These are phyloP conservation scores for Ephydatia muelleri DNA, from an alignment of 37 sponge, comb jelly and placozoan genomes.

Conservation along the genomic window DNA sequence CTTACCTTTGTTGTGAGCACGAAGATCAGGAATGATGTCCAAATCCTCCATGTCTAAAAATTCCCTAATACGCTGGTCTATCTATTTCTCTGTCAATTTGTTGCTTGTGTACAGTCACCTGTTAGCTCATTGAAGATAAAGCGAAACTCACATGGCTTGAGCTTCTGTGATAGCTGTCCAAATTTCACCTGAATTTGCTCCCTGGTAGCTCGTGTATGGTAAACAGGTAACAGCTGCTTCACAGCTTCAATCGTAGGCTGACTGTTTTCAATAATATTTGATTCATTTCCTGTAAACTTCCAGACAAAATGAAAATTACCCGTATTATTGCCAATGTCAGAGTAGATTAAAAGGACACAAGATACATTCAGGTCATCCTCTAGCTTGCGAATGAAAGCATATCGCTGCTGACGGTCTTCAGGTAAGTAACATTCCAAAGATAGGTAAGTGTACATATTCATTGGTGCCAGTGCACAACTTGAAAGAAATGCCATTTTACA, in stretches of 20 bases:
- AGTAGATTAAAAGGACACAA: constrained; percentile 27
- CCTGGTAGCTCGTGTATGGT: too few species aligned
- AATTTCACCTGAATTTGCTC: too few species aligned
- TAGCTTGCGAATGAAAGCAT: too few species aligned
- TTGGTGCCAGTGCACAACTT: background rate
- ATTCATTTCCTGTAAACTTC: constrained; percentile 19
- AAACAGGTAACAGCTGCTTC: background rate
- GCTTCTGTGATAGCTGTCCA: too few species aligned
- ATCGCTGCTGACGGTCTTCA: too few species aligned
- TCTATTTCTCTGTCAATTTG: constrained; percentile 3
- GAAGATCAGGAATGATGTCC: constrained; percentile 27
- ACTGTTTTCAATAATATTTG: constrained; percentile 14
- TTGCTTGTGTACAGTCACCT: constrained; percentile 9
- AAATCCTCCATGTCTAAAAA: constrained; percentile 35
- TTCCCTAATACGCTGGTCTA: constrained; percentile 15
- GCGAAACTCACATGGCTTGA: too few species aligned
- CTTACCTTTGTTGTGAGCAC: constrained; percentile 12
- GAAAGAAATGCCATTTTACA: background rate
- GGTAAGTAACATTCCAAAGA: background rate
- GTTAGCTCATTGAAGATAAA: background rate
- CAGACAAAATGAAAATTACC: constrained; percentile 60
- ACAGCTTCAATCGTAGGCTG: constrained; percentile 21
- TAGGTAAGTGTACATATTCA: background rate
- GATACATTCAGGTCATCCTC: too few species aligned
- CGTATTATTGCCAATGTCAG: constrained; percentile 44